Evolutionary conservation across 2,113 vertebrate genomes (phyloP).

Genomic region (Myxocyprinus asiaticus): DNA sequence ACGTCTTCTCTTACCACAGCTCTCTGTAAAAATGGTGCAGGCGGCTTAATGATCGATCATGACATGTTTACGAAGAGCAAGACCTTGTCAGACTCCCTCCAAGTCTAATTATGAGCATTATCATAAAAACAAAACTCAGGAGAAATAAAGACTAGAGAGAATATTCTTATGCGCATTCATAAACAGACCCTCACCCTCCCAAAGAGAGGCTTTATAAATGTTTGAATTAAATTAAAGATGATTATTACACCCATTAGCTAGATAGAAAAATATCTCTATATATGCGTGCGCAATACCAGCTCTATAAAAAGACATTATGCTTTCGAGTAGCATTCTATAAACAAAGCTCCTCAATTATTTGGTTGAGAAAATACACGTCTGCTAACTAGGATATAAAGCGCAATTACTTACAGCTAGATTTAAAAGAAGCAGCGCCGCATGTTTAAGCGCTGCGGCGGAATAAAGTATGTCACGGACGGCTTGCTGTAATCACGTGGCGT

Average conservation of each 20-base stretch:
- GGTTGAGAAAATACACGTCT: background rate
- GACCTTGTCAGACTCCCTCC: no score
- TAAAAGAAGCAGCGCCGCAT: background rate
- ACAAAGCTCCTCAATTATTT: background rate
- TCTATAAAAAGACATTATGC: background rate
- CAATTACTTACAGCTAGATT: background rate
- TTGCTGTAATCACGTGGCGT: slow-evolving; percentile 65
- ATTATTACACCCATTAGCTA: slow-evolving; percentile 17
- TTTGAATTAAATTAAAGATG: background rate
- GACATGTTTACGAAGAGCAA: no score
- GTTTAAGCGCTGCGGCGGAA: slow-evolving; percentile 15
- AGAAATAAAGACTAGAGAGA: no score
- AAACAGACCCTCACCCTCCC: no score
- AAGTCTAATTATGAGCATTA: no score
- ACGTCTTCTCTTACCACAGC: slow-evolving; percentile 2
- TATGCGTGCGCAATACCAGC: background rate
- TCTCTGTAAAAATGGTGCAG: slow-evolving; percentile 46
- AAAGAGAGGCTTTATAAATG: no score
- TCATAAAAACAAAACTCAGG: no score
- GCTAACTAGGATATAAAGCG: background rate
- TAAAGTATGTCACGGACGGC: background rate
- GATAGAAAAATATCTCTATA: background rate
- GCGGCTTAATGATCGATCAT: no score
- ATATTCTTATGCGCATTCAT: no score
- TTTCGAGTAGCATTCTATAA: background rate